A percentile compares a stretch with the other conserved stretches of the same genome.
Conservation (phyloP, 1,140 invertebrate genomes). For the Drosophila bocki region DNA sequence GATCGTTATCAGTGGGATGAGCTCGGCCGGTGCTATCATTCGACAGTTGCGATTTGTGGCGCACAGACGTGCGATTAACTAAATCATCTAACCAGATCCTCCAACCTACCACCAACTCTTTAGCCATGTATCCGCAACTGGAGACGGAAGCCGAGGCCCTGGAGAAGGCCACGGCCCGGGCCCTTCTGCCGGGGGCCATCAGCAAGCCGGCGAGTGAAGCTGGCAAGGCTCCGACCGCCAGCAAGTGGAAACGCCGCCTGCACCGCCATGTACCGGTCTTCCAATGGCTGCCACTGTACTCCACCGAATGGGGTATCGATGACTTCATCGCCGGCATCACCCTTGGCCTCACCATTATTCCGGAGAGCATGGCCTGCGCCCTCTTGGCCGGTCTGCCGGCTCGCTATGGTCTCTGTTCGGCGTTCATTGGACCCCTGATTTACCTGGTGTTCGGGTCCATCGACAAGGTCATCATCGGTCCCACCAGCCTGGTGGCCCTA, state of each 20-base stretch:
- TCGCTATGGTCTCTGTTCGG: slow-evolving; percentile 86
- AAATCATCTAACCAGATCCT: not conserved
- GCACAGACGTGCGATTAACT: slow-evolving; percentile 32
- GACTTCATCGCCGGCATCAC: slow-evolving; percentile 92
- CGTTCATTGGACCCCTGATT: slow-evolving; percentile 90
- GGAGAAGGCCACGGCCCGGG: slow-evolving; percentile 54
- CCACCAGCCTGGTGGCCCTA: slow-evolving; percentile 91
- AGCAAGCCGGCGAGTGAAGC: slow-evolving; percentile 30
- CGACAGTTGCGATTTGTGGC: slow-evolving; percentile 48
- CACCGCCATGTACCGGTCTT: slow-evolving; percentile 82
- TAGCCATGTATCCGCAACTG: slow-evolving; percentile 65
- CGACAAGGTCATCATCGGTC: slow-evolving; percentile 95
- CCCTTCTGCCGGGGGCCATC: slow-evolving; percentile 27
- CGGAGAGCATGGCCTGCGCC: slow-evolving; percentile 94
- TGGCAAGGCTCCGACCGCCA: slow-evolving; percentile 15
- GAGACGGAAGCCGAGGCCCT: slow-evolving; percentile 56
- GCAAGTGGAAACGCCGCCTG: slow-evolving; percentile 58
- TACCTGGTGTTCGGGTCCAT: slow-evolving; percentile 96
- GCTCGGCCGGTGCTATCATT: slow-evolving; percentile 43
- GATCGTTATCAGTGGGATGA: slow-evolving; percentile 51
- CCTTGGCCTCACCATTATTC: slow-evolving; percentile 92
- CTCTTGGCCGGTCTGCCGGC: slow-evolving; percentile 89
- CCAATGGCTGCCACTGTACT: slow-evolving; percentile 89
- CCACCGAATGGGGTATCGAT: slow-evolving; percentile 87
- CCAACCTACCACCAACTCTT: not conserved